Conservation (phyloP, 2,113 vertebrate genomes). For the Macrotus californicus region DNA sequence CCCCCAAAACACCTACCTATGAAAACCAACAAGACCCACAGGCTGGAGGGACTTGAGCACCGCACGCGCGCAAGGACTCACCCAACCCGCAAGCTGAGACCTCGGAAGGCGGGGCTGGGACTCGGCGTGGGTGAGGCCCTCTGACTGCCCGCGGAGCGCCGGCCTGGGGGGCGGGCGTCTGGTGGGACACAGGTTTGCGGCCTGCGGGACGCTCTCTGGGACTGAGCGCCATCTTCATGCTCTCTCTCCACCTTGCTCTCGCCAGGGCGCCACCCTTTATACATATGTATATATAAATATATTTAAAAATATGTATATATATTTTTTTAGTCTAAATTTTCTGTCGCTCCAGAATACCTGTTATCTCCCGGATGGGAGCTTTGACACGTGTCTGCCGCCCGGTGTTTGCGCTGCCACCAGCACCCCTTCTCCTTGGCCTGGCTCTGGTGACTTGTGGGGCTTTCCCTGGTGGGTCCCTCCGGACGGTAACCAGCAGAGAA, state of each 20-base stretch:
- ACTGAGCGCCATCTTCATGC: not conserved
- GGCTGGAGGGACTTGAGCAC: not conserved
- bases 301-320: too few species aligned
- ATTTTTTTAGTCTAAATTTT: not conserved
- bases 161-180: not conserved
- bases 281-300: too few species aligned
- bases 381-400: not conserved
- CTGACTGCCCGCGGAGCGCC: fast-evolving
- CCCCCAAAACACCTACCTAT: not conserved
- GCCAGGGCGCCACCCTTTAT: not conserved
- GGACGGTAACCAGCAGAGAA: not conserved
- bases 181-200: not conserved
- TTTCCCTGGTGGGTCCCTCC: not conserved
- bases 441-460: not conserved
- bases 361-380: not conserved
- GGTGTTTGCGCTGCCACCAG: not conserved
- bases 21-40: not conserved
- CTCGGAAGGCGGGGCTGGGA: not conserved
- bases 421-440: not conserved
- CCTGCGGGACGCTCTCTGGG: not conserved
- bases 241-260: not conserved
- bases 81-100: fast-evolving
- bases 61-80: not conserved
- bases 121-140: not conserved
- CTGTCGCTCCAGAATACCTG: not conserved